Conservation (phyloP, 2,797 vertebrate genomes). For the Hirundo rustica region DNA sequence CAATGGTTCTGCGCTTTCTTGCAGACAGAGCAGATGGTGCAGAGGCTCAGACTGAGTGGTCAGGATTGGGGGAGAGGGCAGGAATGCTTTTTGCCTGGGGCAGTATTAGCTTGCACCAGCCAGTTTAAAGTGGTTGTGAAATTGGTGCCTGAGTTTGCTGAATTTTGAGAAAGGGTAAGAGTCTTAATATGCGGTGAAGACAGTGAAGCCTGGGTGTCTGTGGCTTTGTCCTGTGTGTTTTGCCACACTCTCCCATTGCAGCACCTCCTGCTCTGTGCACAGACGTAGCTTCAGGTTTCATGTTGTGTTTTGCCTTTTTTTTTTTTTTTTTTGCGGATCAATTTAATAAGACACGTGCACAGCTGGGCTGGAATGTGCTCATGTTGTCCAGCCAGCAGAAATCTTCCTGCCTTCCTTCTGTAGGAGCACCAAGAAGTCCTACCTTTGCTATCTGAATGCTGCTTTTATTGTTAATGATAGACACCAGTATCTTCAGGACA, state of each 20-base stretch:
- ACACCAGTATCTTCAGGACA: neutral
- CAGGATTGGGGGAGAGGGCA: neutral
- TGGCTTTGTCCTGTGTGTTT: slow-evolving; percentile 5
- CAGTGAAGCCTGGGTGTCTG: neutral
- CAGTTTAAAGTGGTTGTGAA: neutral
- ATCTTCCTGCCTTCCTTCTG: neutral
- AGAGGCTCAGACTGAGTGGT: neutral
- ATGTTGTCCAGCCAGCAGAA: neutral
- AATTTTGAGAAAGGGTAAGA: slow-evolving; percentile 18
- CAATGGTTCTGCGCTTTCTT: slow-evolving; percentile 20
- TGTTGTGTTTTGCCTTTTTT: neutral
- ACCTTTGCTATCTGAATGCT: neutral
- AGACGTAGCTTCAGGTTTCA: neutral
- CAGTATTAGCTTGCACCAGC: neutral
- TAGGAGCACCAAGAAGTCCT: neutral
- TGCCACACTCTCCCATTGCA: neutral
- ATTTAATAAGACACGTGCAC: neutral
- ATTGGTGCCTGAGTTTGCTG: neutral
- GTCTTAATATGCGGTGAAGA: neutral
- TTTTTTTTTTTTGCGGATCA: neutral
- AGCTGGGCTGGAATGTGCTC: neutral
- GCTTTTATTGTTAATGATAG: neutral
- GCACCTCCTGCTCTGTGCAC: neutral
- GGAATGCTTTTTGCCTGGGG: neutral
- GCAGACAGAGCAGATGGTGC: slow-evolving; percentile 16